phyloP scores from a whole-genome alignment of 2,113 vertebrate species.

The Mastomys coucha region DNA sequence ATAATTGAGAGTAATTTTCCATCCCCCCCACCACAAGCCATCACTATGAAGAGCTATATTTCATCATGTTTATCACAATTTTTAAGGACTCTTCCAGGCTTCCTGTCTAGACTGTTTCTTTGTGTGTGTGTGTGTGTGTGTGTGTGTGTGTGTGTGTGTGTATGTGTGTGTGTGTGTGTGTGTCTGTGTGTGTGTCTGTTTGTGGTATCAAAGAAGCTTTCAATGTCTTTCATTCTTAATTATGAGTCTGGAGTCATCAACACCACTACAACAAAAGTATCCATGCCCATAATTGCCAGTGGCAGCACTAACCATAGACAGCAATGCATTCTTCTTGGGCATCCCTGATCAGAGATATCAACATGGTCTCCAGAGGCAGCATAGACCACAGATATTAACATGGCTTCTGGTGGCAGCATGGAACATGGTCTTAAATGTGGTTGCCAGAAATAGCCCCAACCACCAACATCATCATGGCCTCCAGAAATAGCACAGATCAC shows the following conservation, averaged over 20 bases:
- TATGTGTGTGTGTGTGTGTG: neutral
- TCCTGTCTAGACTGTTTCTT: neutral
- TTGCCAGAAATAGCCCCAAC: no score
- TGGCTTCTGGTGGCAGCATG: no score
- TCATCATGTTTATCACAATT: neutral
- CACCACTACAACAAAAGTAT: neutral
- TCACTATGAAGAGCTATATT: neutral
- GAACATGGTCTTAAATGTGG: no score
- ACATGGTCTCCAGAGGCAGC: neutral
- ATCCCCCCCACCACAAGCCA: neutral
- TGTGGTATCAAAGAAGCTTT: neutral
- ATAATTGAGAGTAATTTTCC: neutral
- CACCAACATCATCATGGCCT: no score
- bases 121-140: neutral
- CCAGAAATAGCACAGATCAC: no score
- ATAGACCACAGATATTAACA: no score
- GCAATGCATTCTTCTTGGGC: neutral
- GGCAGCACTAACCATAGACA: neutral
- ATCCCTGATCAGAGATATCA: neutral
- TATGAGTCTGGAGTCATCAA: neutral
- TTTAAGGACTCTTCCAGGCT: neutral
- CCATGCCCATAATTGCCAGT: neutral
- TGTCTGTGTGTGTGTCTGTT: no score
- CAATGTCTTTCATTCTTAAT: neutral
- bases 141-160: neutral